phyloP scores from a whole-genome alignment of 2,797 vertebrate species.

The Chrosomus eos region DNA sequence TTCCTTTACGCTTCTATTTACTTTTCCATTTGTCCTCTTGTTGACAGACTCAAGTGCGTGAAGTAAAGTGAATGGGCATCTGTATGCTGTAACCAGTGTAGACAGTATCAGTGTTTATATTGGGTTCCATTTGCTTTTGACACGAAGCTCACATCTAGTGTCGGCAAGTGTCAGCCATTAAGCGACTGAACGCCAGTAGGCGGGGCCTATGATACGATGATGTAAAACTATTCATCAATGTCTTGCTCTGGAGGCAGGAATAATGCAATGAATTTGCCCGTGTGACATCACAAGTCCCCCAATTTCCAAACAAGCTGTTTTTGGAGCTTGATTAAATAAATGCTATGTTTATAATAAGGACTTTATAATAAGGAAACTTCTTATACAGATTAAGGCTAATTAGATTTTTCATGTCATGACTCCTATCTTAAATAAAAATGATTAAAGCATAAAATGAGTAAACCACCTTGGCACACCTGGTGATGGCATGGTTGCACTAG shows the following conservation, averaged over 20 bases:
- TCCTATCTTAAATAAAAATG: not conserved
- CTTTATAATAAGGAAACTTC: not conserved
- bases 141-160: no score
- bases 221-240: not conserved
- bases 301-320: not conserved
- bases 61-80: not conserved
- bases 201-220: not conserved
- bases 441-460: not conserved
- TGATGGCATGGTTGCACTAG: not conserved
- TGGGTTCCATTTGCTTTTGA: no score
- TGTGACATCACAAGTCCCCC: not conserved
- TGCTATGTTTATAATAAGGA: not conserved
- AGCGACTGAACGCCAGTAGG: not conserved
- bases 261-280: not conserved
- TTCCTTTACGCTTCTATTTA: not conserved
- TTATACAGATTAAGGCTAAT: not conserved
- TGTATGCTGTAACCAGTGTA: no score
- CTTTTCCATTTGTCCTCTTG: not conserved
- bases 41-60: not conserved
- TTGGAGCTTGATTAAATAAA: not conserved
- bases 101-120: no score
- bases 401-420: not conserved
- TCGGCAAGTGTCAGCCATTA: not conserved
- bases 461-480: not conserved
- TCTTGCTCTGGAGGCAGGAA: not conserved